phyloP scores from a whole-genome alignment of 2,113 vertebrate species.

The Malurus elegans region DNA sequence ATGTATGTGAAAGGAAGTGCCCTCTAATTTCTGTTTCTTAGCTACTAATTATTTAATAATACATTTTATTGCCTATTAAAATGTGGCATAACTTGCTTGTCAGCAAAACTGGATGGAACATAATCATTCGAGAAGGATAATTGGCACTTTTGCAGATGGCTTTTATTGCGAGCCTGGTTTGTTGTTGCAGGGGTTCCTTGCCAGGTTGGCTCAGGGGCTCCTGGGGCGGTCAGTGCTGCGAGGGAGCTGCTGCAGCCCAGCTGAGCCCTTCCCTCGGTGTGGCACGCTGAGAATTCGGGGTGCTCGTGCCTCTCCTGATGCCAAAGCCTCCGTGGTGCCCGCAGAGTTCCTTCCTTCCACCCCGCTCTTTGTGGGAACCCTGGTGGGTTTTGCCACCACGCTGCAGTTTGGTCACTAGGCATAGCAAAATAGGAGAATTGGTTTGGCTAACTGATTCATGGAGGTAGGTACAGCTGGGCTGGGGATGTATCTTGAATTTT shows the following conservation, averaged over 20 bases:
- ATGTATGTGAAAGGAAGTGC: conserved; percentile 72
- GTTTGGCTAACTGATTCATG: conserved; percentile 71
- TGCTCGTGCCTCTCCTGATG: conserved; percentile 1
- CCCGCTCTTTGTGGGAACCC: conserved; percentile 14
- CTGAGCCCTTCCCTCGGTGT: background rate
- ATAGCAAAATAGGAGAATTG: conserved; percentile 56
- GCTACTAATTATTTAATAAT: conserved; percentile 87
- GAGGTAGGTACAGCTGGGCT: conserved; percentile 58
- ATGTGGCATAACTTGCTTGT: conserved; percentile 81
- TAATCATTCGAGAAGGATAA: conserved; percentile 77
- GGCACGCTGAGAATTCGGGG: background rate
- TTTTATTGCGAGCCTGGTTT: conserved; percentile 69
- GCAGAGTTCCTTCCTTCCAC: background rate
- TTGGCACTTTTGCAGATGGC: conserved; percentile 76
- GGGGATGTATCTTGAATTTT: background rate
- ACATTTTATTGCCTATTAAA: conserved; percentile 84
- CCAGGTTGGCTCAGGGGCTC: conserved; percentile 50
- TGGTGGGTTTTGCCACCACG: conserved; percentile 13
- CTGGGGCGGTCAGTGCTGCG: conserved; percentile 12
- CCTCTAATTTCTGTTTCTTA: conserved; percentile 80
- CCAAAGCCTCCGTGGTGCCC: conserved; percentile 2
- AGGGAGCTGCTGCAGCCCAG: background rate
- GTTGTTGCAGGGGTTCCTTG: conserved; percentile 44
- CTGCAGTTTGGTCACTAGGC: conserved; percentile 55
- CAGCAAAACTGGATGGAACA: conserved; percentile 79